Percentiles rank a stretch among this genome's conserved stretches.
phyloP scores from a whole-genome alignment of 2,888 invertebrate genomes.

The Lordiphosa fenestrarum region DNA sequence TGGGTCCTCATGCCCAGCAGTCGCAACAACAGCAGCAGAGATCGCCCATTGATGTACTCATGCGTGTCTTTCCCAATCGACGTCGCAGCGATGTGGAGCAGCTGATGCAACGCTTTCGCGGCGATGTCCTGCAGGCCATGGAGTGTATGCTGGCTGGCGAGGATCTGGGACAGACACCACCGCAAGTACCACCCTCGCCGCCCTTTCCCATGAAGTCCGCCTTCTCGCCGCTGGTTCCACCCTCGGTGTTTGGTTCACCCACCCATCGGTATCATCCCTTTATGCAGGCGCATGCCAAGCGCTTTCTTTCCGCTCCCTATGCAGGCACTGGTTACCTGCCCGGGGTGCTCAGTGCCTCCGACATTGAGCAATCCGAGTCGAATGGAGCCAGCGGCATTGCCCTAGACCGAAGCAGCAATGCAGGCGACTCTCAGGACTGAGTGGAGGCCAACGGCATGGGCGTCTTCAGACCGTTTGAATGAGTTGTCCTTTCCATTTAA shows the following conservation, averaged over 20 bases:
- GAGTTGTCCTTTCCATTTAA: neutral
- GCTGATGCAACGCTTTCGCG: constrained; percentile 90
- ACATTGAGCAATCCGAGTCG: constrained; percentile 79
- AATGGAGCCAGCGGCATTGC: constrained; percentile 79
- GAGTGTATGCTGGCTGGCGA: constrained; percentile 91
- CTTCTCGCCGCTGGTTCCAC: constrained; percentile 87
- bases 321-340: constrained; percentile 91
- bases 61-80: constrained; percentile 93
- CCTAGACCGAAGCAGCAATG: constrained; percentile 77
- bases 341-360: constrained; percentile 84
- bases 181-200: constrained; percentile 77
- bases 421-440: constrained; percentile 80
- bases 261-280: constrained; percentile 80
- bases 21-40: constrained; percentile 80
- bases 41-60: constrained; percentile 92
- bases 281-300: constrained; percentile 85
- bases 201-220: constrained; percentile 83
- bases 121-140: constrained; percentile 95
- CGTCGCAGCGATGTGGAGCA: constrained; percentile 93
- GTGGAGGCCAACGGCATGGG: constrained; percentile 34
- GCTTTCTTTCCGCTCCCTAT: constrained; percentile 91
- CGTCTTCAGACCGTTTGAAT: constrained; percentile 74
- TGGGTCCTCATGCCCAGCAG: constrained; percentile 49
- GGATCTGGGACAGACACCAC: constrained; percentile 71
- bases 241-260: constrained; percentile 79